phyloP scores from a whole-genome alignment of 2,113 vertebrate species.

The Menura novaehollandiae region DNA sequence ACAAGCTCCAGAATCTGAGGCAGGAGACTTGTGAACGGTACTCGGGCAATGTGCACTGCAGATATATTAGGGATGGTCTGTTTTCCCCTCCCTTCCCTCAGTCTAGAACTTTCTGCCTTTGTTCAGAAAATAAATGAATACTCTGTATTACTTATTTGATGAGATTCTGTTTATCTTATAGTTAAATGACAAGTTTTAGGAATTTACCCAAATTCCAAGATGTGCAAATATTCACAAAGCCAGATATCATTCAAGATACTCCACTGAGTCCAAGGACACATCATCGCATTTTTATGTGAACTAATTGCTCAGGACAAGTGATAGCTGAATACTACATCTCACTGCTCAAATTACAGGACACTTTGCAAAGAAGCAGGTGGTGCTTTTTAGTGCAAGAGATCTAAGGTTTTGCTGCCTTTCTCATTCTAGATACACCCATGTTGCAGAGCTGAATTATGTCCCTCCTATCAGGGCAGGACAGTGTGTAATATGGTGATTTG shows the following conservation, averaged over 20 bases:
- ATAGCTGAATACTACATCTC: not conserved
- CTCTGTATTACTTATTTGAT: not conserved
- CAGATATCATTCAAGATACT: not conserved
- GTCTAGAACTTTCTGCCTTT: not conserved
- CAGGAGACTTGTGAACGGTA: not conserved
- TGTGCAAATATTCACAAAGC: not conserved
- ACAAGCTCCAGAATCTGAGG: not conserved
- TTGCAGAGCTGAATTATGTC: not conserved
- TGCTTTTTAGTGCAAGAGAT: not conserved
- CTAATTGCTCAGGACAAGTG: not conserved
- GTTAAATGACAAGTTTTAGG: not conserved
- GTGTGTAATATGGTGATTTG: not conserved
- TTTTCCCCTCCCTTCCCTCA: not conserved
- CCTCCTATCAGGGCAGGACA: not conserved
- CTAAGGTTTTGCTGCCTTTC: not conserved
- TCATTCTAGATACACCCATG: not conserved
- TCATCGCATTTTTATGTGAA: not conserved
- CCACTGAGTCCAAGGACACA: not conserved
- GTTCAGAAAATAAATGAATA: not conserved
- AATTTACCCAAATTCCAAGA: not conserved
- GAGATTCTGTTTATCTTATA: not conserved
- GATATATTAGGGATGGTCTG: not conserved
- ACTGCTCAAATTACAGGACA: not conserved
- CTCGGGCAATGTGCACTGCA: not conserved
- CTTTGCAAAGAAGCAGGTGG: not conserved